phyloP scores from a whole-genome alignment of 1,140 invertebrate genomes.

The Gonioctena quinquepunctata region DNA sequence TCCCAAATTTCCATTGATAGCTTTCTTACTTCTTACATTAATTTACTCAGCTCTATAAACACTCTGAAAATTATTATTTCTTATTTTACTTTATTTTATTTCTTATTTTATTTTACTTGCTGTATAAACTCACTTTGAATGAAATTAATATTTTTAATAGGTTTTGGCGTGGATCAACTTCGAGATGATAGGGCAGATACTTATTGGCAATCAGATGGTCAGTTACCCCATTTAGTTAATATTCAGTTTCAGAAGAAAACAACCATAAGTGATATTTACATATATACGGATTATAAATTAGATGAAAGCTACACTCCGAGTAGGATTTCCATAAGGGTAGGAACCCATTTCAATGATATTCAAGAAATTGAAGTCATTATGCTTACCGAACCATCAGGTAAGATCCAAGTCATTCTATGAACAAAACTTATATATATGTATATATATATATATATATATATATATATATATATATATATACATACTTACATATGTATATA shows the following conservation, averaged over 20 bases:
- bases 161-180: conserved; percentile 96
- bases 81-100: too few species aligned
- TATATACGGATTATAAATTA: conserved; percentile 97
- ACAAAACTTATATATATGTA: too few species aligned
- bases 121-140: too few species aligned
- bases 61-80: too few species aligned
- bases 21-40: too few species aligned
- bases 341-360: conserved; percentile 97
- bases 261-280: conserved; percentile 91
- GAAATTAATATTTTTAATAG: conserved; percentile 63
- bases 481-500: too few species aligned
- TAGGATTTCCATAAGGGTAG: conserved; percentile 91
- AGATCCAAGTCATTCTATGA: too few species aligned
- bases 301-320: conserved; percentile 99
- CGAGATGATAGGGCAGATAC: conserved; percentile 94
- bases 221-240: conserved; percentile 96
- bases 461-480: too few species aligned
- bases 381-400: conserved; percentile 85
- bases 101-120: too few species aligned
- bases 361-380: conserved; percentile 96
- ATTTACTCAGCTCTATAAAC: too few species aligned
- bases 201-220: conserved; percentile 99
- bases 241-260: conserved; percentile 97
- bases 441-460: too few species aligned
- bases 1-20: too few species aligned